Evolutionary conservation across 2,113 vertebrate genomes (phyloP).

Genomic region (Vimba vimba): DNA sequence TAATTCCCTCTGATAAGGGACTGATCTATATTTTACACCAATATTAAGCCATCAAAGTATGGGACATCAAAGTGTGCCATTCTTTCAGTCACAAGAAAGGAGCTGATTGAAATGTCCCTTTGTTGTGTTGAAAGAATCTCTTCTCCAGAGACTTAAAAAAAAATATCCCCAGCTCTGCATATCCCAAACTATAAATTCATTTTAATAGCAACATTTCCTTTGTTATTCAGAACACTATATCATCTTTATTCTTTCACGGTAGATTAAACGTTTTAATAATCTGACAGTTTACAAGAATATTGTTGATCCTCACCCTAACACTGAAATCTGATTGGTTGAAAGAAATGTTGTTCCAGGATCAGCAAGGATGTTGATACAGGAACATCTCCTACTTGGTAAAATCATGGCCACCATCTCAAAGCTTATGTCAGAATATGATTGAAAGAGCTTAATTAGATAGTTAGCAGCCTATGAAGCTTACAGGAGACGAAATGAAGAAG

Average conservation of each 20-base stretch:
- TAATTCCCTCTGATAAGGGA: slow-evolving; percentile 52
- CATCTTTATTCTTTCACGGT: neutral
- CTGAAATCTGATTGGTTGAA: neutral
- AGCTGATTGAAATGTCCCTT: slow-evolving; percentile 68
- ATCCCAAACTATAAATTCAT: neutral
- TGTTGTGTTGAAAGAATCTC: slow-evolving; percentile 64
- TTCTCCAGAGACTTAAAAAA: slow-evolving; percentile 52
- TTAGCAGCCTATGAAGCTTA: slow-evolving; percentile 46
- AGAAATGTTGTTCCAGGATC: neutral
- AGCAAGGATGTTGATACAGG: neutral
- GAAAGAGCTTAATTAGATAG: slow-evolving; percentile 52
- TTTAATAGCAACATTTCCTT: neutral
- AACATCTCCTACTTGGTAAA: neutral
- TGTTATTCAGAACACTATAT: neutral
- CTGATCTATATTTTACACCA: slow-evolving; percentile 50
- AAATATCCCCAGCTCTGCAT: slow-evolving; percentile 2
- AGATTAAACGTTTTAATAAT: neutral
- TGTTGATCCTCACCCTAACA: neutral
- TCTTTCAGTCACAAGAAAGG: slow-evolving; percentile 64
- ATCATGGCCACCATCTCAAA: neutral
- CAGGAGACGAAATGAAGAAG: slow-evolving; percentile 34
- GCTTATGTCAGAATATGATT: slow-evolving; percentile 40
- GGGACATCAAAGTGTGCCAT: slow-evolving; percentile 64
- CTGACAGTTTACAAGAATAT: neutral
- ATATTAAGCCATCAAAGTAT: slow-evolving; percentile 66